A percentile compares a stretch with the other conserved stretches of the same genome.
These are phyloP conservation scores for Callaeas wilsoni DNA, from an alignment of 2,113 vertebrate genomes.

Conservation along the genomic window DNA sequence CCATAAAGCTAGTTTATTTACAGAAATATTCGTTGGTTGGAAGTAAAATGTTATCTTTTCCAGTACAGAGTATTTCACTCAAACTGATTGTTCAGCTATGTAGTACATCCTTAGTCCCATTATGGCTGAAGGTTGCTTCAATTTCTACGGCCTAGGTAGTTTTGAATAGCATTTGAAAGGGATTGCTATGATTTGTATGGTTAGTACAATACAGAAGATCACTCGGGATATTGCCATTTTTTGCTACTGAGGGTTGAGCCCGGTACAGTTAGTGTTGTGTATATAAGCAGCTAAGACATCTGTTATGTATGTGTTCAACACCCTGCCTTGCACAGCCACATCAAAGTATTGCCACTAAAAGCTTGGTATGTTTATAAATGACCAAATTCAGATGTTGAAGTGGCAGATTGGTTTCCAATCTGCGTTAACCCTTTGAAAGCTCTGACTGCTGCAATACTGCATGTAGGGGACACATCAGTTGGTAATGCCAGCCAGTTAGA, in stretches of 20 bases:
- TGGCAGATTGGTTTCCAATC: not conserved
- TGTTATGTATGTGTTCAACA: not conserved
- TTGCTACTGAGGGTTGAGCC: not conserved
- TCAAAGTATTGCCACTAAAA: not conserved
- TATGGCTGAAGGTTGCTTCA: not conserved
- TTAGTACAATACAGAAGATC: not conserved
- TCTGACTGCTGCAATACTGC: not conserved
- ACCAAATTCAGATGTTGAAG: not conserved
- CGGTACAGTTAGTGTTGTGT: not conserved
- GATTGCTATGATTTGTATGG: not conserved
- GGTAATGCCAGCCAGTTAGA: not conserved
- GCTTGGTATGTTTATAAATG: not conserved
- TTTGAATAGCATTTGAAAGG: not conserved
- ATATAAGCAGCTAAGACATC: not conserved
- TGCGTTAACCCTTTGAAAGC: not conserved
- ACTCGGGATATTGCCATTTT: not conserved
- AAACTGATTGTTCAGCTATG: not conserved
- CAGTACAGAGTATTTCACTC: not conserved
- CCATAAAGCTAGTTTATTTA: slow-evolving; percentile 60
- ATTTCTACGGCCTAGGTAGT: not conserved
- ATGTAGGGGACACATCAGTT: not conserved
- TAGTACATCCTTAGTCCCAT: not conserved
- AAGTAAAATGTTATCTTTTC: slow-evolving; percentile 40
- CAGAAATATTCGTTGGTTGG: slow-evolving; percentile 58
- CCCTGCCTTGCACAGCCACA: not conserved